Base-by-base conservation (phyloP, 2,113 vertebrate species). In the Nannobrachium achirus region DNA sequence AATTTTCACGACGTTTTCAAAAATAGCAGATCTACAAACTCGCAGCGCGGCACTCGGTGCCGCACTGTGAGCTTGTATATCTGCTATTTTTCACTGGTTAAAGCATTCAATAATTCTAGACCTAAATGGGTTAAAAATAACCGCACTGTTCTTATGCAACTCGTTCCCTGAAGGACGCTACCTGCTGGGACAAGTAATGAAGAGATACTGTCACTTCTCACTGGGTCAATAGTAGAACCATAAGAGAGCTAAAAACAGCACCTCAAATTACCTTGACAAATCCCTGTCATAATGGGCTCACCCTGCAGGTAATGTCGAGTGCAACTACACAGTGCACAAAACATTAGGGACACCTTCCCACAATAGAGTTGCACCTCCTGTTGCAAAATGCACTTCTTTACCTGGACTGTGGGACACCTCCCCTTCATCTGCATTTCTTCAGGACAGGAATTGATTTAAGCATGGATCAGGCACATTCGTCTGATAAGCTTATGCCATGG, bases 101-200 rank as follows among this genome's bases (percentile, higher is more conserved):
- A n/a, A n/a, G n/a, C n/a, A n/a, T n/a, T n/a, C n/a, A n/a, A n/a
- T n/a, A n/a, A n/a, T n/a, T n/a, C n/a, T n/a, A n/a, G n/a, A n/a
- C n/a, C n/a, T n/a, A n/a, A n/a, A n/a, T n/a, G n/a, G n/a, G n/a
- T n/a, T n/a, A n/a, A n/a, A n/a, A n/a, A n/a, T n/a, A n/a, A n/a
- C n/a, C n/a, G 20, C 20, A 33, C 25, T 33, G 25, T 33, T 33
- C n/a, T n/a, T 33, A 33, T 33, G 25, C 25, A 33, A 2, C 25
- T 33, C 25, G 6, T 33, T 5, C 57, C 70, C 45, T 46, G 20
- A 42, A 59, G 33, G 68, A 55, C 19, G 69, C 49, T 57, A 40
- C 69, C 62, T 69, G 62, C 68, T 71, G 80, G 38, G 50, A 64
- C 56, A 52, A 66, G 25, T 77, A 83, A 84, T 89, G 68, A 80